phyloP scores from a whole-genome alignment of 2,888 invertebrate species.

The Keiferia lycopersicella region DNA sequence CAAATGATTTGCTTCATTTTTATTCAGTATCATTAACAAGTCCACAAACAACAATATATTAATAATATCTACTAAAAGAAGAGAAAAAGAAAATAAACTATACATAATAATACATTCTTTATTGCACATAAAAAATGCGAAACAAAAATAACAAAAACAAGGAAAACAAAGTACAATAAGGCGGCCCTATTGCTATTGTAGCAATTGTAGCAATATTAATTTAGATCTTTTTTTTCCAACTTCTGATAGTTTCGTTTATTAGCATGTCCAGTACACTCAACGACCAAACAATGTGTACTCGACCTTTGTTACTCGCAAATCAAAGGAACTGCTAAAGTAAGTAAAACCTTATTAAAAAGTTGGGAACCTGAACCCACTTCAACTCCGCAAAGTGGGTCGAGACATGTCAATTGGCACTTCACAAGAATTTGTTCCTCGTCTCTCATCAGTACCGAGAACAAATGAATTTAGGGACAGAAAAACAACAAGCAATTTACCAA shows the following conservation, averaged over 20 bases:
- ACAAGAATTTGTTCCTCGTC: slow-evolving; percentile 6
- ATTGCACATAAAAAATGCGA: too few relatives aligned
- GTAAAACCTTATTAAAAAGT: slow-evolving; percentile 5
- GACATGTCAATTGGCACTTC: slow-evolving; percentile 11
- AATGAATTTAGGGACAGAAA: neutral
- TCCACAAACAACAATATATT: too few relatives aligned
- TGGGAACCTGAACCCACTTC: neutral
- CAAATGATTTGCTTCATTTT: too few relatives aligned
- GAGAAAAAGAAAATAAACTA: too few relatives aligned
- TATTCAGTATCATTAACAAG: too few relatives aligned
- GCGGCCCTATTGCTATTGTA: too few relatives aligned
- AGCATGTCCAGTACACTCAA: neutral
- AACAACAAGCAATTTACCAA: slow-evolving; percentile 1
- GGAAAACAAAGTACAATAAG: too few relatives aligned
- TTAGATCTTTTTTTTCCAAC: neutral
- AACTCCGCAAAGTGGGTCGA: slow-evolving; percentile 2
- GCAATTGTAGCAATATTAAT: too few relatives aligned
- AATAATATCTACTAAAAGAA: too few relatives aligned
- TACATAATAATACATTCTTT: too few relatives aligned
- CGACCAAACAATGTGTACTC: neutral
- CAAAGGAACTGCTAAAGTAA: slow-evolving; percentile 6
- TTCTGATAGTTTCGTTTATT: neutral
- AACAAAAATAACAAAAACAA: too few relatives aligned
- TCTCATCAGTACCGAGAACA: neutral
- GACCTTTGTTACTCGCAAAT: neutral